These are phyloP conservation scores for Coendou prehensilis DNA, from an alignment of 2,797 vertebrate genomes.

Conservation along the genomic window DNA sequence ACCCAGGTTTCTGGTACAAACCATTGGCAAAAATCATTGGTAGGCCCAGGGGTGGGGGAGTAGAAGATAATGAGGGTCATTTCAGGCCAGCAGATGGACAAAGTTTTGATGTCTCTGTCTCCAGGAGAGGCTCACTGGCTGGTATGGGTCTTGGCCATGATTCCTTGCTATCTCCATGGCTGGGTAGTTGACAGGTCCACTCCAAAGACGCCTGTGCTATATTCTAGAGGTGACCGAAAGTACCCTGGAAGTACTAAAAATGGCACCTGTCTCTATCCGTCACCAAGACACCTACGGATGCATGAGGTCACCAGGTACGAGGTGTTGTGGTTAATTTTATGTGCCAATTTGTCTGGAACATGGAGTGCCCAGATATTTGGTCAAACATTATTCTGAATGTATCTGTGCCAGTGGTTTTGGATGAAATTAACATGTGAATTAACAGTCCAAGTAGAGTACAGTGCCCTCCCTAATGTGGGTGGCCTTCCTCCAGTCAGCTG, in stretches of 20 bases:
- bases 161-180: not conserved
- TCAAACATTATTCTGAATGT: not conserved
- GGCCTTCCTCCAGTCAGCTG: not conserved
- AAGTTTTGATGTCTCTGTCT: not conserved
- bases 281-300: not conserved
- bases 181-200: not conserved
- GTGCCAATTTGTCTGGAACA: not conserved
- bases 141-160: not conserved
- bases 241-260: not conserved
- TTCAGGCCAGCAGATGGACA: not conserved
- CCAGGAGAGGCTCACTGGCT: not conserved
- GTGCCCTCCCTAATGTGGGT: not conserved
- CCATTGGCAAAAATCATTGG: not conserved
- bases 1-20: not conserved
- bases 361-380: not conserved
- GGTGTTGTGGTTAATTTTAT: not conserved
- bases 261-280: not conserved
- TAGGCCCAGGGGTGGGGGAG: not conserved
- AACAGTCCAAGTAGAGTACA: not conserved
- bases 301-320: not conserved
- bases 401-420: not conserved
- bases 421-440: not conserved
- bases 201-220: not conserved
- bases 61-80: not conserved
- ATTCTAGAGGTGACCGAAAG: not conserved